Conservation (phyloP, 2,113 vertebrate genomes). For the Ictalurus furcatus region DNA sequence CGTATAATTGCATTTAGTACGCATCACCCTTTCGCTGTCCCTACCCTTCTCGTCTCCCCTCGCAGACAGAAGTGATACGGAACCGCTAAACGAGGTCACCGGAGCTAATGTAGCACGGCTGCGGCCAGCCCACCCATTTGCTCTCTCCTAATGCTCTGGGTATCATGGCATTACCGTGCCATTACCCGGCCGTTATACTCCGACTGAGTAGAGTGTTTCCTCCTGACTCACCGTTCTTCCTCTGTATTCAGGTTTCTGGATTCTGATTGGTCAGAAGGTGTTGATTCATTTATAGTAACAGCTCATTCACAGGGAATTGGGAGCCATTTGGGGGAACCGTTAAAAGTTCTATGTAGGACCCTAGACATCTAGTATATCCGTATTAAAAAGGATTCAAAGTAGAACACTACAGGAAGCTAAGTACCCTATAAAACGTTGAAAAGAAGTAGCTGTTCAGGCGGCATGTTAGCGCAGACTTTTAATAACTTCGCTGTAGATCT, state of each 20-base stretch:
- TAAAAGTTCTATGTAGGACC: background rate
- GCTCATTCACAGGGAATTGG: background rate
- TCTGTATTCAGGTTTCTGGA: background rate
- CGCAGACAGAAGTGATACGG: constrained; percentile 47
- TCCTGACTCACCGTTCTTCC: background rate
- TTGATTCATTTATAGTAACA: background rate
- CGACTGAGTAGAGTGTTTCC: background rate
- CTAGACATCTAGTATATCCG: background rate
- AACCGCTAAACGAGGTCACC: constrained; percentile 59
- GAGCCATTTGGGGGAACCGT: background rate
- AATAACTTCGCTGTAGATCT: background rate
- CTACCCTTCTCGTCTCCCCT: constrained; percentile 7
- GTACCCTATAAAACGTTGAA: background rate
- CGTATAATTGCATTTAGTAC: constrained; percentile 26
- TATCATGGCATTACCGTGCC: constrained; percentile 54
- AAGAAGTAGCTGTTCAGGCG: background rate
- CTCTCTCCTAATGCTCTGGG: constrained; percentile 53
- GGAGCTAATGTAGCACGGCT: constrained; percentile 42
- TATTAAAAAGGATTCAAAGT: background rate
- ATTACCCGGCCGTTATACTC: constrained; percentile 46
- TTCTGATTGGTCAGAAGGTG: background rate
- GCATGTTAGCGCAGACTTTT: background rate
- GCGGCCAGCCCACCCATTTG: constrained; percentile 31
- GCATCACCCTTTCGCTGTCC: constrained; percentile 21
- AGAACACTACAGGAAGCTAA: background rate